Base-by-base conservation (phyloP, 2,888 invertebrate genomes). In the Girardia tigrina region DNA sequence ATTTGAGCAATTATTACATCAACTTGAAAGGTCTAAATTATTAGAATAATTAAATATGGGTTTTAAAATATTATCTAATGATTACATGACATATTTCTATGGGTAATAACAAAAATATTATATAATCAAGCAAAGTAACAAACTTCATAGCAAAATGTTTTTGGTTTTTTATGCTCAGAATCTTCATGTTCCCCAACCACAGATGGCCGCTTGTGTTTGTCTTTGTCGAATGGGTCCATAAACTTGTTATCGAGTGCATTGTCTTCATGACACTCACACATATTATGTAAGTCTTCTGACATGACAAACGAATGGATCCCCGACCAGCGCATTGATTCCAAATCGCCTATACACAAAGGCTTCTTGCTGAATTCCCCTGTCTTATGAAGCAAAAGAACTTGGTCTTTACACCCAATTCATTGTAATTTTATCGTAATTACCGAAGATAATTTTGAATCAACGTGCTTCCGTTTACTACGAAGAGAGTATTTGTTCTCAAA, bases 141-240 rank as follows among this genome's bases (percentile, higher is more conserved):
- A 56, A 56, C 56, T 56, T 56, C 56, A 56, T 56, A 56, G 23
- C 56, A 8, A 56, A 56, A 56, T 56, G 56, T 12, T 56, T 56
- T 56, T n/a, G 56, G 56, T 16, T 56, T 56, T n/a, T 56, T 56
- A 20, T 4, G n/a, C n/a, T 56, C 56, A 20, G 56, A n/a, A 8
- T 56, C 56, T 6, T 56, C 56, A 23, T 8, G 23, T 20, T 56
- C 56, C 2, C 2, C 20, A 16, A 20, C n/a, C 56, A 56, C n/a
- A 20, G 4, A 56, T 56, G 2, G 56, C n/a, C n/a, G n/a, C 6
- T 20, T 16, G 56, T 12, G n/a, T n/a, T 56, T 56, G 23, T 56
- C 23, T 56, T 56, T 56, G 23, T 56, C n/a, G 2, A 56, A 12
- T 16, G 56, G n/a, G 4, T 56, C 56, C 4, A 56, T 12, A 12